A percentile compares a stretch with the other conserved stretches of the same genome.
Conservation (phyloP, 2,888 invertebrate species). For the Tipula lateralis region DNA sequence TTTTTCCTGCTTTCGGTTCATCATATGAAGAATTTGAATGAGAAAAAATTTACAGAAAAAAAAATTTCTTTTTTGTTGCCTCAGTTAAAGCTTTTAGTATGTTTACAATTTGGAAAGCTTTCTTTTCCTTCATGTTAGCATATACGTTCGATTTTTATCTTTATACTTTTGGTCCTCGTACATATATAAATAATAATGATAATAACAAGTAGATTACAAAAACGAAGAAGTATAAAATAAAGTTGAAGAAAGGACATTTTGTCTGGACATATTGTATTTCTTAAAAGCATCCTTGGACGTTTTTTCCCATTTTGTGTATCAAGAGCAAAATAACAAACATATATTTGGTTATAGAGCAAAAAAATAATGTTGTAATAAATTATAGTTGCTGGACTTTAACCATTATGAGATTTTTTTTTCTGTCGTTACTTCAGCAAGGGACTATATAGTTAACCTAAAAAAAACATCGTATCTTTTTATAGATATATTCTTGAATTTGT, state of each 20-base stretch:
- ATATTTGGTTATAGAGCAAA: not conserved
- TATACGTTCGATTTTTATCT: not conserved
- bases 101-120: not conserved
- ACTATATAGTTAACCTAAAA: too few species aligned
- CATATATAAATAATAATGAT: not conserved
- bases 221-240: not conserved
- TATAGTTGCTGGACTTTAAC: not conserved
- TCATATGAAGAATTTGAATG: slow-evolving; percentile 1
- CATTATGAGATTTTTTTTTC: not conserved
- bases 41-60: not conserved
- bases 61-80: not conserved
- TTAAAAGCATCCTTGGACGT: not conserved
- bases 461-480: too few species aligned
- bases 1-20: not conserved
- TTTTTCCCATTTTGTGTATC: not conserved
- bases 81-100: not conserved
- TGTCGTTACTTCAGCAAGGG: not conserved
- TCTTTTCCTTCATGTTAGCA: not conserved
- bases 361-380: not conserved
- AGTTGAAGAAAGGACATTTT: not conserved
- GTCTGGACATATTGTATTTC: slow-evolving; percentile 14
- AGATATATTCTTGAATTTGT: not conserved
- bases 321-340: not conserved
- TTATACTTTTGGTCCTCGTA: not conserved
- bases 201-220: not conserved